phyloP scores from a whole-genome alignment of 2,888 invertebrate genomes.

The Criorhina ranunculi region DNA sequence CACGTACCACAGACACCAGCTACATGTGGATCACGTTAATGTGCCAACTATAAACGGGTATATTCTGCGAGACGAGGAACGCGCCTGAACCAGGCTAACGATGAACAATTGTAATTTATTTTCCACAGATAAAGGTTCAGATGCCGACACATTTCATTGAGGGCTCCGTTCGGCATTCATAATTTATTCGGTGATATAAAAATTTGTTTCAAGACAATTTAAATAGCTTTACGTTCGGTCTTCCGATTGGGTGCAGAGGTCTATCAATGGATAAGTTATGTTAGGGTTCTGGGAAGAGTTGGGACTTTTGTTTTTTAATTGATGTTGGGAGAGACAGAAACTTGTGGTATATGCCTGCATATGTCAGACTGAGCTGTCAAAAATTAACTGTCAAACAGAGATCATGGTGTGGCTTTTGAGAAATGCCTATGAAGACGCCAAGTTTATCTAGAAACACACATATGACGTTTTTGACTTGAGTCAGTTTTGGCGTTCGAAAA shows the following conservation, averaged over 20 bases:
- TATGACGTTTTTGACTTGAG: too few species aligned
- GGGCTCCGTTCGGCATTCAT: slow-evolving; percentile 41
- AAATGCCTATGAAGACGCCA: too few species aligned
- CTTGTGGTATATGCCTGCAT: too few species aligned
- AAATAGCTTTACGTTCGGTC: neutral
- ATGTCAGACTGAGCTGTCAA: too few species aligned
- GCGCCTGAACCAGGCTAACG: slow-evolving; percentile 39
- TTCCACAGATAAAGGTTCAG: slow-evolving; percentile 27
- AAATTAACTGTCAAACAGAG: too few species aligned
- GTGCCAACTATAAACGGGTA: slow-evolving; percentile 69
- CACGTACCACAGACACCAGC: slow-evolving; percentile 24
- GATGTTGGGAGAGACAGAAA: neutral
- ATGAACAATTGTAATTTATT: slow-evolving; percentile 58
- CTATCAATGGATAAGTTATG: slow-evolving; percentile 41
- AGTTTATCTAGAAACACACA: too few species aligned
- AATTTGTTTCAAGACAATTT: slow-evolving; percentile 37
- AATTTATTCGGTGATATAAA: slow-evolving; percentile 61
- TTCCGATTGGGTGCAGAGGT: slow-evolving; percentile 22
- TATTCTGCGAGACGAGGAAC: slow-evolving; percentile 10
- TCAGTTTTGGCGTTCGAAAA: too few species aligned
- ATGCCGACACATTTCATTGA: slow-evolving; percentile 67
- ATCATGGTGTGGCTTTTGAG: too few species aligned
- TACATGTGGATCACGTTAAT: slow-evolving; percentile 66
- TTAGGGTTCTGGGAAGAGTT: slow-evolving; percentile 40
- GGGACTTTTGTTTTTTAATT: neutral